A percentile compares a stretch with the other conserved stretches of the same genome.
phyloP scores from a whole-genome alignment of 2,113 vertebrate genomes.

The Rhineura floridana region DNA sequence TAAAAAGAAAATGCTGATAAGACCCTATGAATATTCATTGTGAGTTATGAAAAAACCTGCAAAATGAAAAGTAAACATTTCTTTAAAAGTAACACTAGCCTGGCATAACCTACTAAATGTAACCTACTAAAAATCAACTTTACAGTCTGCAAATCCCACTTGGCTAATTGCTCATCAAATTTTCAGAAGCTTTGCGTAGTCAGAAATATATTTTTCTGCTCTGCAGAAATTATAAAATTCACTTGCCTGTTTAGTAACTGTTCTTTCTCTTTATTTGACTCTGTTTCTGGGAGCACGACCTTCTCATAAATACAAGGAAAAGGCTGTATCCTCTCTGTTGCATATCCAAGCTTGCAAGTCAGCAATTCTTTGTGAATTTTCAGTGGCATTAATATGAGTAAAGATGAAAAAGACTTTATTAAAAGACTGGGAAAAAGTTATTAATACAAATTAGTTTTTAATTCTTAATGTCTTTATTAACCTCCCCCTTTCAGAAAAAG shows the following conservation, averaged over 20 bases:
- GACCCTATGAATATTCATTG: slow-evolving; percentile 4
- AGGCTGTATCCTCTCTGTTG: not conserved
- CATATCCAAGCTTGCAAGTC: slow-evolving; percentile 16
- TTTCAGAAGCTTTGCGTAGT: slow-evolving; percentile 11
- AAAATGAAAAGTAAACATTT: slow-evolving; percentile 27
- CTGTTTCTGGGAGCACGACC: not conserved
- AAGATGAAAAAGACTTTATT: not conserved
- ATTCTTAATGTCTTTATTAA: not conserved
- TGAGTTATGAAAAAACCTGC: not conserved
- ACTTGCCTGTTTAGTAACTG: not conserved
- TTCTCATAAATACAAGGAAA: slow-evolving; percentile 25
- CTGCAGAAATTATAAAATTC: slow-evolving; percentile 26
- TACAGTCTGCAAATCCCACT: slow-evolving; percentile 8
- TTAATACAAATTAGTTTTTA: slow-evolving; percentile 10
- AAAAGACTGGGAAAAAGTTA: not conserved
- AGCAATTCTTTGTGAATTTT: slow-evolving; percentile 6
- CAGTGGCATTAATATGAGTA: not conserved
- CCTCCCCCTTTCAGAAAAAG: not conserved
- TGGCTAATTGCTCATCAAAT: slow-evolving; percentile 35
- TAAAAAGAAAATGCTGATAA: not conserved
- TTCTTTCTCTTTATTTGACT: slow-evolving; percentile 37
- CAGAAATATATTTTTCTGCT: not conserved
- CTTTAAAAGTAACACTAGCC: not conserved
- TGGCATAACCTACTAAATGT: slow-evolving; percentile 9
- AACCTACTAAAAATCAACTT: slow-evolving; percentile 31